These are phyloP conservation scores for Poecilia velifera DNA, from an alignment of 2,797 vertebrate genomes.

Conservation along the genomic window DNA sequence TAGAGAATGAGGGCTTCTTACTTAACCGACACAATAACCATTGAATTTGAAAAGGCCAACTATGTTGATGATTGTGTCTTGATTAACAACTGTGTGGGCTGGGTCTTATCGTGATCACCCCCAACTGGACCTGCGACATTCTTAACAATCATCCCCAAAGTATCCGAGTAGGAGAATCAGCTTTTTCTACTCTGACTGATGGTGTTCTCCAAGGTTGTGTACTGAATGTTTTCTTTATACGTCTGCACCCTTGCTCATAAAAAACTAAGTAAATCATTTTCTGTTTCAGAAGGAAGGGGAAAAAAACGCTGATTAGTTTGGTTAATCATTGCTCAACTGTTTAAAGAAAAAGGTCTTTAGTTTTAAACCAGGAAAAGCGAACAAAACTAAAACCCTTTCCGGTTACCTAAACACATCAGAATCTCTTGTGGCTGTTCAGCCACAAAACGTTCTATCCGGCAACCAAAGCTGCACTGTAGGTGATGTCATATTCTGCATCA, in stretches of 20 bases:
- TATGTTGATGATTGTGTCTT: neutral
- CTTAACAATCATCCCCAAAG: neutral
- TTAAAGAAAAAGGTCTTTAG: neutral
- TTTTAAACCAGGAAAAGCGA: neutral
- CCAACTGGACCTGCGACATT: neutral
- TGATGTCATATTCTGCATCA: neutral
- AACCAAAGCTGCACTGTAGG: neutral
- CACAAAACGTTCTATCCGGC: neutral
- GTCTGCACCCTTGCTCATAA: neutral
- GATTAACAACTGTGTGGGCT: neutral
- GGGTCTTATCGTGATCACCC: neutral
- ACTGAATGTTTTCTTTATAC: neutral
- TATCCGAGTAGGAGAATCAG: neutral
- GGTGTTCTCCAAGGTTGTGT: neutral
- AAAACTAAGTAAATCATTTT: neutral
- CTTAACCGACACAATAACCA: neutral
- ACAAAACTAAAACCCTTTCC: neutral
- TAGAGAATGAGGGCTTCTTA: conserved; percentile 29
- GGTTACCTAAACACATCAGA: neutral
- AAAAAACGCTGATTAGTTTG: neutral
- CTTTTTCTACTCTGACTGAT: neutral
- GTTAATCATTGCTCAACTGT: neutral
- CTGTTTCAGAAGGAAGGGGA: neutral
- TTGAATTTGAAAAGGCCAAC: neutral
- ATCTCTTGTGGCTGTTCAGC: neutral